These are phyloP conservation scores for Julus scandinavius DNA, from an alignment of 2,888 invertebrate genomes.

Conservation along the genomic window DNA sequence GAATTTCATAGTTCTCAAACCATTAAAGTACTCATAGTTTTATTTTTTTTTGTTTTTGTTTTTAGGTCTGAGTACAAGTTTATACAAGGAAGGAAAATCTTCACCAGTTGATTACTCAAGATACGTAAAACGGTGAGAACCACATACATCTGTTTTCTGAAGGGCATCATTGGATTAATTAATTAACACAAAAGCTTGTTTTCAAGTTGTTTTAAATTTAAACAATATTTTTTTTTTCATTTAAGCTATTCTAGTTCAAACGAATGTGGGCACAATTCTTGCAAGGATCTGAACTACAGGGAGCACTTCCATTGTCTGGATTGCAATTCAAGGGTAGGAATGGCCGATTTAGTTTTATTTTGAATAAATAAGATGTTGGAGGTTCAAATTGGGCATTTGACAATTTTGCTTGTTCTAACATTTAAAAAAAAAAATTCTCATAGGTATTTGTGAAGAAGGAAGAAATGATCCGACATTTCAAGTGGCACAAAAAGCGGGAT, in stretches of 20 bases:
- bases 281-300: conserved; percentile 88
- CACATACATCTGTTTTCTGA: neutral
- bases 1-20: neutral
- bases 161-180: neutral
- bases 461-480: conserved; percentile 98
- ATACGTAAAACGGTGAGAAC: conserved; percentile 78
- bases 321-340: conserved; percentile 73
- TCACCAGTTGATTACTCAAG: conserved; percentile 82
- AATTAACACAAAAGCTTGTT: neutral
- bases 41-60: conserved; percentile 30
- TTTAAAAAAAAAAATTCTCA: neutral
- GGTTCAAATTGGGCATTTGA: neutral
- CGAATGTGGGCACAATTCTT: conserved; percentile 86
- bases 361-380: neutral
- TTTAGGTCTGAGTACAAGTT: conserved; percentile 52
- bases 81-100: conserved; percentile 59
- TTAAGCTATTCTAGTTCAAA: conserved; percentile 76
- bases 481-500: conserved; percentile 99
- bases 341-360: conserved; percentile 25
- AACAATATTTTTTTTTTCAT: conserved; percentile 39
- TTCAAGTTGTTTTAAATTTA: conserved; percentile 55
- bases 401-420: neutral
- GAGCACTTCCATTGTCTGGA: conserved; percentile 95
- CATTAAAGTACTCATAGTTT: neutral
- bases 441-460: conserved; percentile 96